Conservation (phyloP, 2,888 invertebrate genomes). For the Dynastes grantii region DNA sequence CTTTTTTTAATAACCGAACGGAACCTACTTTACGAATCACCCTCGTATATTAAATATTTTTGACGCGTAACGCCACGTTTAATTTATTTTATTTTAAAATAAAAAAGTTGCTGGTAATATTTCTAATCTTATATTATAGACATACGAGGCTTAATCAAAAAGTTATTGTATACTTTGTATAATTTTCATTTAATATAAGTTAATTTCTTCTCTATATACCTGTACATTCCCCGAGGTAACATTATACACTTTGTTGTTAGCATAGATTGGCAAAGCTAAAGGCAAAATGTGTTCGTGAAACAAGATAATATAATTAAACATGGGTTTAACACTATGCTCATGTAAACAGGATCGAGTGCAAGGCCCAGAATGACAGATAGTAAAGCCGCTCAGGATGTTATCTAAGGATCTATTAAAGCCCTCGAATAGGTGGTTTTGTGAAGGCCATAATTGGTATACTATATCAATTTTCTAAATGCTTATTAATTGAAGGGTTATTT, state of each 20-base stretch:
- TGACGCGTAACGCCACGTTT: too few species aligned
- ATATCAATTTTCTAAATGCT: conserved; percentile 41
- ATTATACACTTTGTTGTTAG: not conserved
- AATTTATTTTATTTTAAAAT: too few species aligned
- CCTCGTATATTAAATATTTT: too few species aligned
- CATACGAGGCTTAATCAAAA: too few species aligned
- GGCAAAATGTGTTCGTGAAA: conserved; percentile 44
- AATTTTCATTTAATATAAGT: too few species aligned
- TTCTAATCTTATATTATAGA: too few species aligned
- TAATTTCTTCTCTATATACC: too few species aligned
- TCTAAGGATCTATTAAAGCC: conserved; percentile 56
- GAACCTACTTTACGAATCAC: too few species aligned
- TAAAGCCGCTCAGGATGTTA: conserved; percentile 57
- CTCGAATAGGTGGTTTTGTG: conserved; percentile 35
- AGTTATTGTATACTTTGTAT: too few species aligned
- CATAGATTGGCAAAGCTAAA: not conserved
- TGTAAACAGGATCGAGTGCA: conserved; percentile 49
- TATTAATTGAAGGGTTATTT: conserved; percentile 42
- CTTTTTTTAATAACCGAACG: too few species aligned
- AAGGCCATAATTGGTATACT: conserved; percentile 31
- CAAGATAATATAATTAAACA: conserved; percentile 53
- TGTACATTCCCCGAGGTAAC: not conserved
- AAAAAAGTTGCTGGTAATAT: too few species aligned
- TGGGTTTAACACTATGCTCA: conserved; percentile 47
- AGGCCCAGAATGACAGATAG: conserved; percentile 56